A percentile compares a stretch with the other conserved stretches of the same genome.
Evolutionary conservation across 2,113 vertebrate genomes (phyloP).

Genomic region (Gadus macrocephalus): DNA sequence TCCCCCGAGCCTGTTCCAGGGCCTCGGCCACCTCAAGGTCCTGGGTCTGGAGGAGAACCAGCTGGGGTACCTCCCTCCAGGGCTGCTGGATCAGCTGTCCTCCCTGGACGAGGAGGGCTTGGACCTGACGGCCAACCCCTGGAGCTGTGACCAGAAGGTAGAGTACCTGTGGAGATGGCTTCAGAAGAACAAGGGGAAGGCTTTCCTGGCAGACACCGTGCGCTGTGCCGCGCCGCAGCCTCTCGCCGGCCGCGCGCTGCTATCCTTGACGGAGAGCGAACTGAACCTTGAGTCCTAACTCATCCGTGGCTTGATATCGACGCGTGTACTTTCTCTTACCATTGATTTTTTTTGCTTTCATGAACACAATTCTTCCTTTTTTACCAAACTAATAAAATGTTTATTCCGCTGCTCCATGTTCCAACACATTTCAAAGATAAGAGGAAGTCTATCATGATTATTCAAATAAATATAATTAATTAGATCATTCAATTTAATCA

Average conservation of each 20-base stretch:
- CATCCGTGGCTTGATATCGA: background rate
- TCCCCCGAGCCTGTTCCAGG: constrained; percentile 50
- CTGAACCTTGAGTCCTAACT: constrained; percentile 35
- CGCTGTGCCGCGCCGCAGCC: constrained; percentile 56
- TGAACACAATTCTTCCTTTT: background rate
- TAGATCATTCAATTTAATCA: background rate
- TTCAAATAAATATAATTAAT: background rate
- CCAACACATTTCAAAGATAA: background rate
- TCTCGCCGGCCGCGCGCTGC: constrained; percentile 40
- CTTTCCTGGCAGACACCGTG: constrained; percentile 30
- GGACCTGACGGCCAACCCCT: constrained; percentile 78
- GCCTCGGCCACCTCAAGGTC: constrained; percentile 53
- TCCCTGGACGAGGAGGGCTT: constrained; percentile 66
- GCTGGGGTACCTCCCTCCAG: constrained; percentile 60
- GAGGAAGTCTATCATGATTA: background rate
- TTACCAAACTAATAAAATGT: background rate
- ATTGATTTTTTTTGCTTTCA: background rate
- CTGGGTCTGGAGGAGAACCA: constrained; percentile 76
- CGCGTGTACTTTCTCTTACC: background rate
- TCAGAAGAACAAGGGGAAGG: constrained; percentile 30
- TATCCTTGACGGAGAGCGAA: constrained; percentile 41
- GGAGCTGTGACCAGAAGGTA: constrained; percentile 69
- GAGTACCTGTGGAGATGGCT: constrained; percentile 69
- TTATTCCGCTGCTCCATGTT: background rate
- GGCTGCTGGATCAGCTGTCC: constrained; percentile 42